A percentile compares a stretch with the other conserved stretches of the same genome.
Evolutionary conservation across 2,888 invertebrate genomes (phyloP).

Genomic region (Podotricha telesiphe): DNA sequence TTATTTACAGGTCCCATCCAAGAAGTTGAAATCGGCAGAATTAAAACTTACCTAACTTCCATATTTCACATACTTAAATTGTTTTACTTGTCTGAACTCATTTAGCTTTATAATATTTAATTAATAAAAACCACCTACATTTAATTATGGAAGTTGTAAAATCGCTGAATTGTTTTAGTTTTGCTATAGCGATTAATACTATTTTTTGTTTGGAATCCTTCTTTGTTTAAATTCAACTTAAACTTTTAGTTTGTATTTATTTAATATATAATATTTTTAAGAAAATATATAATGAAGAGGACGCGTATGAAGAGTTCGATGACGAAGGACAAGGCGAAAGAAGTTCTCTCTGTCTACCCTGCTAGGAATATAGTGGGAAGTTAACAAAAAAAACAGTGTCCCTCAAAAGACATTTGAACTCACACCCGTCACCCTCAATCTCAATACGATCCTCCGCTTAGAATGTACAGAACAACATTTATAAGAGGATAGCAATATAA

Average conservation of each 20-base stretch:
- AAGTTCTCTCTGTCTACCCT: too few species aligned
- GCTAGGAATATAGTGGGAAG: too few species aligned
- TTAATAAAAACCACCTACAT: slow-evolving; percentile 43
- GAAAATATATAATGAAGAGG: too few species aligned
- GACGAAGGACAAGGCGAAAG: too few species aligned
- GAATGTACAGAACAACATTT: not conserved
- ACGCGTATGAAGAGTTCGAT: too few species aligned
- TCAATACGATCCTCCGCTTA: slow-evolving; percentile 20
- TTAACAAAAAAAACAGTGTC: not conserved
- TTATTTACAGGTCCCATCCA: slow-evolving; percentile 76
- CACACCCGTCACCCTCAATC: not conserved
- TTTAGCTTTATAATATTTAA: slow-evolving; percentile 49
- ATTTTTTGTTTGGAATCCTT: too few species aligned
- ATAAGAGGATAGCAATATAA: slow-evolving; percentile 1
- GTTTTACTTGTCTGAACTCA: slow-evolving; percentile 47
- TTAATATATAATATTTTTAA: too few species aligned
- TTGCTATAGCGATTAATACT: too few species aligned
- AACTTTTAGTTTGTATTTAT: too few species aligned
- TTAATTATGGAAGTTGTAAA: slow-evolving; percentile 23
- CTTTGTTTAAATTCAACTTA: too few species aligned
- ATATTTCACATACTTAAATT: slow-evolving; percentile 68
- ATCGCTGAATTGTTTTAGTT: slow-evolving; percentile 54
- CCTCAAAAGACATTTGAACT: not conserved
- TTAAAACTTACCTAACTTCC: slow-evolving; percentile 76
- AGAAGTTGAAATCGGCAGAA: slow-evolving; percentile 77